A percentile compares a stretch with the other conserved stretches of the same genome.
Evolutionary conservation across 2,888 invertebrate genomes (phyloP).

Genomic region (Aplocera efformata): DNA sequence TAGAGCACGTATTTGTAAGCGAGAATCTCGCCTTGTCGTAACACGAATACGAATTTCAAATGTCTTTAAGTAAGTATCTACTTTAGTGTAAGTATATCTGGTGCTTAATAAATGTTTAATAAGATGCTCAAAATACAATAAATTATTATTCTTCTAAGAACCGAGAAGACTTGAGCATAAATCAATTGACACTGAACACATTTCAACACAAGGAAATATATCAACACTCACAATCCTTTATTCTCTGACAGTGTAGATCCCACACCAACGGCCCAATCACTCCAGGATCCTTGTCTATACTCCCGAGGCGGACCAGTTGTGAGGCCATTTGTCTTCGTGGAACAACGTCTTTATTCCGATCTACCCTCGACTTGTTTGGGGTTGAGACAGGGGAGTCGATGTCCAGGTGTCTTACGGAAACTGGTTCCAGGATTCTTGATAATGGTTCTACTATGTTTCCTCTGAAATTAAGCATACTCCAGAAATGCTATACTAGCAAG

Average conservation of each 20-base stretch:
- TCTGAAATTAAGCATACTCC: constrained; percentile 55
- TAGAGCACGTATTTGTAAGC: no score
- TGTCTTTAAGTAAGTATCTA: no score
- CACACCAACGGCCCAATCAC: constrained; percentile 91
- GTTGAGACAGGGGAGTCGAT: constrained; percentile 64
- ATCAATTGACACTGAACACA: no score
- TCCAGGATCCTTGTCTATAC: constrained; percentile 89
- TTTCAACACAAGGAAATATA: neutral
- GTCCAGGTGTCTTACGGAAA: constrained; percentile 87
- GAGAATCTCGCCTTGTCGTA: no score
- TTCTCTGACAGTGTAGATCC: constrained; percentile 87
- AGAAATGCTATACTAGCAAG: no score
- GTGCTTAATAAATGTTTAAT: no score
- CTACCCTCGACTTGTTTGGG: constrained; percentile 38
- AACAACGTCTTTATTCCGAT: constrained; percentile 45
- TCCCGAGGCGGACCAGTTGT: constrained; percentile 83
- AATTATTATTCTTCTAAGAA: no score
- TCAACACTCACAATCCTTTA: constrained; percentile 71
- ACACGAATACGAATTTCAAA: no score
- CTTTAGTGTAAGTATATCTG: no score
- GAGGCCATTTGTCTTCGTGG: constrained; percentile 69
- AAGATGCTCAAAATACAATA: no score
- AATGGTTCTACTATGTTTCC: constrained; percentile 88
- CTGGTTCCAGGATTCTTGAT: constrained; percentile 88
- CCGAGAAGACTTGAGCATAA: no score